Base-by-base conservation (phyloP, 2,797 vertebrate species). In the Iguana delicatissima region DNA sequence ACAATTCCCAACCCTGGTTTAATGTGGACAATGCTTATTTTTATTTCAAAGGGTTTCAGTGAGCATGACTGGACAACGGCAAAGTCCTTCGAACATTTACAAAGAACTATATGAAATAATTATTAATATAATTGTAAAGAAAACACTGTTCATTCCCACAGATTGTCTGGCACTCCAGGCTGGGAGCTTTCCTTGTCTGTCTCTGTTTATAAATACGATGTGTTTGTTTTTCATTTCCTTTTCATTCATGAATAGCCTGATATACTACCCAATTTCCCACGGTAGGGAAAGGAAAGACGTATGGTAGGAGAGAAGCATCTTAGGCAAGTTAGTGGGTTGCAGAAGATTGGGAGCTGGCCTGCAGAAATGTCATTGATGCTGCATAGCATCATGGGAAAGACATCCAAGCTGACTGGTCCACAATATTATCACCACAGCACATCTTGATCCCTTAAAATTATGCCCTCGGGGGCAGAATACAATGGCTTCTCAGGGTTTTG, bases 161-260 rank as follows among this genome's bases (percentile, higher is more conserved):
- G 80, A 91, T 84, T 79, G 86, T 42, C 86, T 91, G 81, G 35
- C 50, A 84, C 62, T 79, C 35, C 20, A 59, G 73, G 59, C 85
- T 87, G 86, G 72, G 87, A 77, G n/a, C 29, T 77, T 76, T 74
- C 69, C 55, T 52, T 18, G 38, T 88, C 81, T 72, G 57, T 87
- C 85, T 82, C 55, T 69, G 62, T 72, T 88, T 88, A 88, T 88
- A 88, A 91, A 88, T 79, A 88, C 46, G 46, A 84, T 6, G 46
- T 83, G 81, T 88, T 91, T 88, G 73, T 88, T 91, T 91, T 91
- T 91, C 50, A 88, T 88, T 88, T 84, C 86, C 29, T 77, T 77
- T 88, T 72, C 74, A 91, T 91, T 91, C 50, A 80, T 84, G 73
- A 84, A 79, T 57, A 35, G 86, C 38, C 81, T 79, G 32, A 67